phyloP scores from a whole-genome alignment of 2,888 invertebrate species.

The Mongoloraphidia duomilia region DNA sequence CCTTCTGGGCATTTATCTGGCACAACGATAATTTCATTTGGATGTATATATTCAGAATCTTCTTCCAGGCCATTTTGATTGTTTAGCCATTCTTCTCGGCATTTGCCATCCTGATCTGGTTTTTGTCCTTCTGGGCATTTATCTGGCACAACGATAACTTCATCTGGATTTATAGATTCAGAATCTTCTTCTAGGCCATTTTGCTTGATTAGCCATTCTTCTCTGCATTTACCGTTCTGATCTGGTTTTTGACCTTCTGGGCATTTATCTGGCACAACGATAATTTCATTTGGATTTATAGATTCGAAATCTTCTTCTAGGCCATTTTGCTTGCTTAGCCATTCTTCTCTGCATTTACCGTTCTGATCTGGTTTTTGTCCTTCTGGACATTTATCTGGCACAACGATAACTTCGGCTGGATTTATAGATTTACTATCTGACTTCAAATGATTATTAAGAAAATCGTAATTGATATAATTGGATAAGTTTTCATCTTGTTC shows the following conservation, averaged over 20 bases:
- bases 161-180: background rate
- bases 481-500: too few relatives aligned
- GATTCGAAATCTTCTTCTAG: background rate
- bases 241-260: background rate
- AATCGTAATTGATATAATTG: too few relatives aligned
- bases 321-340: background rate
- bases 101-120: background rate
- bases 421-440: background rate
- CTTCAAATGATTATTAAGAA: too few relatives aligned
- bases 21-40: background rate
- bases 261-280: slow-evolving; percentile 1
- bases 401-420: background rate
- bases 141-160: background rate
- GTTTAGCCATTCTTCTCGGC: background rate
- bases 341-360: background rate
- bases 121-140: background rate
- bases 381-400: background rate
- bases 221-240: background rate
- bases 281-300: background rate
- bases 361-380: background rate
- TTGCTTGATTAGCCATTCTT: background rate
- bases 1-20: background rate
- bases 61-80: too few relatives aligned
- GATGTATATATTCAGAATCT: background rate
- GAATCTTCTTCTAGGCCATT: background rate